Base-by-base conservation (phyloP, 2,113 vertebrate species). In the Prinia subflava region DNA sequence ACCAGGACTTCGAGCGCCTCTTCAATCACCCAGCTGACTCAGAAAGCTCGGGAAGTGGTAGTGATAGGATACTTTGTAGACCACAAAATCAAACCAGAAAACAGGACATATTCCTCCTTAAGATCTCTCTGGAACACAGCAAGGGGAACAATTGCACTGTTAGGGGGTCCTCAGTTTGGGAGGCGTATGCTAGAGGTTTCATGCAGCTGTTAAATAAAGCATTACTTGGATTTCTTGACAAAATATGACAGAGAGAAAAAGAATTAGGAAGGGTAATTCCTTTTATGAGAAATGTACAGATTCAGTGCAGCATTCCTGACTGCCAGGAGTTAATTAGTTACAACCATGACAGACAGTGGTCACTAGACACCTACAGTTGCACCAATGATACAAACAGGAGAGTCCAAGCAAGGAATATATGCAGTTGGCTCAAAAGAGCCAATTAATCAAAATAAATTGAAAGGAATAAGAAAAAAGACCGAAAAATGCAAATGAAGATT, bases 391-490 rank as follows among this genome's bases (percentile, higher is more conserved):
- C 42, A 87, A 89, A 79, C 46, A 92, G 65, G 25, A 90, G 11
- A 70, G 74, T 80, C 67, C 82, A 85, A 83, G 82, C 24, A 80
- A 95, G n/a, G 69, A 77, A 77, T 14, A 2, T 41, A 73, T 31
- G 33, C 42, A 81, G 37, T 42, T 88, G 91, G 37, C 94, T 97
- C 91, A 86, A 93, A 91, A 94, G 87, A 95, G 52, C 33, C 68
- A 96, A 94, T 92, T 95, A 95, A 95, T 94, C 52, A 81, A 85
- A 96, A 80, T 80, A 93, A 94, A 93, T 91, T 88, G 75, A 85
- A 94, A 95, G 17, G 42, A 83, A 63, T 76, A 80, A 78, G 69
- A 91, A 94, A 87, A 87, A 95, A 94, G 87, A 67, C 46, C 46
- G 84, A 15, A 94, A 95, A 95, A 95, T 85, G 71, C 68, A 94